Evolutionary conservation across 2,888 invertebrate genomes (phyloP).

Genomic region (Acanthoscelides obtectus): DNA sequence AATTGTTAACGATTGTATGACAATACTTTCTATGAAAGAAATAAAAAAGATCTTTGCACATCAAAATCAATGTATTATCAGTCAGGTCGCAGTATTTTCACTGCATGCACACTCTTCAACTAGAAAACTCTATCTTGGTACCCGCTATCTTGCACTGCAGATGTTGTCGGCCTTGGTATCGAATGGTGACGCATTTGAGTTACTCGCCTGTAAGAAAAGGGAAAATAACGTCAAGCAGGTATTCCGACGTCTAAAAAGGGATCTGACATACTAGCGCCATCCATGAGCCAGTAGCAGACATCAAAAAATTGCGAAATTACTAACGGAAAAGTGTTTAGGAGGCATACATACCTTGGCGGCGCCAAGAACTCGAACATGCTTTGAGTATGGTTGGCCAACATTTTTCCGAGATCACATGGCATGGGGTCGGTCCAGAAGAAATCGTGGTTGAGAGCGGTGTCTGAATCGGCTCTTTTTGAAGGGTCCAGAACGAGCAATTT

Average conservation of each 20-base stretch:
- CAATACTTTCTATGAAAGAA: not conserved
- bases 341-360: conserved; percentile 58
- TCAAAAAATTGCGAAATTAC: too few relatives aligned
- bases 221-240: not conserved
- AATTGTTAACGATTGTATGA: too few relatives aligned
- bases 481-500: conserved; percentile 90
- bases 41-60: not conserved
- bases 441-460: conserved; percentile 92
- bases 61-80: not conserved
- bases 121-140: conserved; percentile 85
- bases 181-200: conserved; percentile 64
- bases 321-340: too few relatives aligned
- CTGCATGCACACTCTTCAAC: conserved; percentile 6
- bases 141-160: conserved; percentile 65
- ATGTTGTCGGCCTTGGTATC: conserved; percentile 51
- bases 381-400: conserved; percentile 84
- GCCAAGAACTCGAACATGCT: conserved; percentile 95
- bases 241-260: too few relatives aligned
- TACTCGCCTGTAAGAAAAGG: conserved; percentile 45
- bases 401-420: conserved; percentile 86
- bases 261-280: too few relatives aligned
- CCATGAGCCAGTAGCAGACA: too few relatives aligned
- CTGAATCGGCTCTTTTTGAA: conserved; percentile 79
- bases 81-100: not conserved
- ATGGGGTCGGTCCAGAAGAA: conserved; percentile 99